Evolutionary conservation across 2,888 invertebrate genomes (phyloP), one percentile per base, ranked within the genome.

Genomic region (Amblyteles armatorius): DNA sequence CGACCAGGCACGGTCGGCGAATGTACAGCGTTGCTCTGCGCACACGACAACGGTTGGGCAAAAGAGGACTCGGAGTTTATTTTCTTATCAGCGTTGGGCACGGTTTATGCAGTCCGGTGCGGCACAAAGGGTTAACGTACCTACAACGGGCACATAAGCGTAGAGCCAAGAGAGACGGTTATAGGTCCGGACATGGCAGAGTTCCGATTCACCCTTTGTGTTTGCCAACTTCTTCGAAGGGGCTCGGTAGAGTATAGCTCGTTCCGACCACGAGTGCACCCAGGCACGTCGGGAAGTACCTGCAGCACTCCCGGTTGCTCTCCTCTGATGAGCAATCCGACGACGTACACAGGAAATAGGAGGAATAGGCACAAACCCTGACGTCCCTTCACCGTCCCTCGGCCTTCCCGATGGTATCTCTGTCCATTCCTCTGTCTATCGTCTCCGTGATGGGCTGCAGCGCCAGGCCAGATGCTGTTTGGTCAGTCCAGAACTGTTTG

Each of bases 151-250:
- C 16, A 48, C 13, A 78, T 19, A 33, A 36, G 19, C 48, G 60
- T 22, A 69, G 71, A 63, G 63, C 44, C 63, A n/a, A 79, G 65
- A 11, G 48, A 36, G 67, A 33, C 29, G 7, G 13, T 16, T 36
- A 50, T 16, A 55, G 77, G 67, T 9, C 67, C 19, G 52, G 36
- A 29, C 22, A 33, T 48, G 9, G 67, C 57, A 50, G 50, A 26
- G 74, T 57, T 74, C 33, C 48, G 71, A 84, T 74, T 57, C 79
- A 69, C 63, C 33, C 67, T 71, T 40, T 69, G 60, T 78, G 79
- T 84, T 84, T 84, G 84, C 82, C 74, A 84, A 82, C 82, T 82
- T 84, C 73, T 79, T 82, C 69, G 52, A 79, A 65, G 69, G 50
- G 79, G 78, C 50, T n/a, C 36, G 7, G 26, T 36, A 7, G 19